Evolutionary conservation across 1,140 invertebrate species (phyloP).

Genomic region (Drosophila novamexicana): DNA sequence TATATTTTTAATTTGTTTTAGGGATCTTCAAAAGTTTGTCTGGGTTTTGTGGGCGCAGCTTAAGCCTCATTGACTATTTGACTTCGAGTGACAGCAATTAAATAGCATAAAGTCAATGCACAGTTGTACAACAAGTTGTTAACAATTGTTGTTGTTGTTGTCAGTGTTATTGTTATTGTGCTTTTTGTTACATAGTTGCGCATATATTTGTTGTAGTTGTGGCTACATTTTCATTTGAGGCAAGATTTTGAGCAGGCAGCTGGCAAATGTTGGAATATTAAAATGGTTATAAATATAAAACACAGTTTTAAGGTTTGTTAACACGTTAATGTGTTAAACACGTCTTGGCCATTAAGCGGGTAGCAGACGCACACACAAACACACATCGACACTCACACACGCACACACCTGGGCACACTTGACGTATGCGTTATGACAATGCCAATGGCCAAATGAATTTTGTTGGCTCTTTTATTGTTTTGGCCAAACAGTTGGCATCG

Average conservation of each 20-base stretch:
- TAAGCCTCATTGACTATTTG: slow-evolving; percentile 11
- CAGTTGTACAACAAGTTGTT: slow-evolving; percentile 47
- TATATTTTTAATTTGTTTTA: background rate
- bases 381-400: slow-evolving; percentile 1
- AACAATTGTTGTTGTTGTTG: slow-evolving; percentile 40
- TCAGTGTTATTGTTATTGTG: slow-evolving; percentile 13
- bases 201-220: slow-evolving; percentile 18
- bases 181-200: slow-evolving; percentile 19
- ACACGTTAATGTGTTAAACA: slow-evolving; percentile 77
- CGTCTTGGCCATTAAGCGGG: slow-evolving; percentile 74
- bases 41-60: background rate
- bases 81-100: slow-evolving; percentile 30
- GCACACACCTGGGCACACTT: slow-evolving; percentile 48
- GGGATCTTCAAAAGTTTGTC: slow-evolving; percentile 2
- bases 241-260: slow-evolving; percentile 23
- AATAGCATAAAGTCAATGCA: slow-evolving; percentile 25
- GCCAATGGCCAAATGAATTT: slow-evolving; percentile 52
- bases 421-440: slow-evolving; percentile 79
- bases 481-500: slow-evolving; percentile 27
- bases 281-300: slow-evolving; percentile 68
- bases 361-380: slow-evolving; percentile 21
- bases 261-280: slow-evolving; percentile 41
- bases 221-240: slow-evolving; percentile 45
- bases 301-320: slow-evolving; percentile 64
- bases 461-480: slow-evolving; percentile 44